Percentiles rank a stretch among this genome's conserved stretches.
phyloP scores from a whole-genome alignment of 1,140 invertebrate species.

The Rhyzopertha dominica region DNA sequence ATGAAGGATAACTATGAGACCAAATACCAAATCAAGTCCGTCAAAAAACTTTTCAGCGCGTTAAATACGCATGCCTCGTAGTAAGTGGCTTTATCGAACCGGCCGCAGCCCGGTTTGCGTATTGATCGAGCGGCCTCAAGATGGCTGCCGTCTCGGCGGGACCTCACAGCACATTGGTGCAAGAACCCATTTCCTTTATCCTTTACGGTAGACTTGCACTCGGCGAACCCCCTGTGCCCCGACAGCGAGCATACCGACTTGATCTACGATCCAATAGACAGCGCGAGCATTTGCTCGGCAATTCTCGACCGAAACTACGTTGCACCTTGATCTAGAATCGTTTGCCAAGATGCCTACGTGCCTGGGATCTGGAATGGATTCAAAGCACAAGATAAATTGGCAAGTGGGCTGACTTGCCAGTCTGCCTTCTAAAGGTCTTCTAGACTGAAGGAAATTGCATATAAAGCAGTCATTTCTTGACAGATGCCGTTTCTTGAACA shows the following conservation, averaged over 20 bases:
- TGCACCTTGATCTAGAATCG: constrained; percentile 16
- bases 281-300: constrained; percentile 14
- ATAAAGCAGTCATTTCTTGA: too few species aligned
- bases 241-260: constrained; percentile 17
- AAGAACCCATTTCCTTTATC: constrained; percentile 20
- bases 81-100: constrained; percentile 36
- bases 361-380: constrained; percentile 40
- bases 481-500: too few species aligned
- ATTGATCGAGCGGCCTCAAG: constrained; percentile 36
- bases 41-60: too few species aligned
- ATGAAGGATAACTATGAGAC: too few species aligned
- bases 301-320: constrained; percentile 17
- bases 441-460: too few species aligned
- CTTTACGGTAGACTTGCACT: constrained; percentile 29
- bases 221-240: constrained; percentile 15
- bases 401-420: too few species aligned
- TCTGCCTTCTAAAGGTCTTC: too few species aligned
- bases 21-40: too few species aligned
- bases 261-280: constrained; percentile 34
- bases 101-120: constrained; percentile 26
- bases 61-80: too few species aligned
- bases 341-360: constrained; percentile 31
- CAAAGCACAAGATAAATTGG: constrained; percentile 43
- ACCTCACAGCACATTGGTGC: constrained; percentile 27
- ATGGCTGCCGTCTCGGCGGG: constrained; percentile 37